Conservation (phyloP, 1,140 invertebrate genomes). For the Philaenus spumarius region DNA sequence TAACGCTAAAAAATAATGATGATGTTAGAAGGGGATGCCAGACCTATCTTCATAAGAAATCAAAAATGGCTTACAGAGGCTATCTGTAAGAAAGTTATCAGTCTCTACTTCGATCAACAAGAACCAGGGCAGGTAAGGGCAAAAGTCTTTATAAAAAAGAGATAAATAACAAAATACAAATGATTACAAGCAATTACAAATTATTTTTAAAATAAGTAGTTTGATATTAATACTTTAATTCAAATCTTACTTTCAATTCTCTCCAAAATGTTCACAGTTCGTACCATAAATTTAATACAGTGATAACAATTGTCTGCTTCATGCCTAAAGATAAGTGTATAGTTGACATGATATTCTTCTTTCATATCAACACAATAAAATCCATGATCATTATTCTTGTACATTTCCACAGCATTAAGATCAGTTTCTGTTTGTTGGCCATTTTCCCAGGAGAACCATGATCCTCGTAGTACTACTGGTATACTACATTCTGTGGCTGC, state of each 20-base stretch:
- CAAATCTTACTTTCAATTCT: constrained; percentile 69
- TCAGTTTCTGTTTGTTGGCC: constrained; percentile 74
- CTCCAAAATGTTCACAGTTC: constrained; percentile 85
- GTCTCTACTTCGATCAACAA: too few relatives aligned
- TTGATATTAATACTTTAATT: too few relatives aligned
- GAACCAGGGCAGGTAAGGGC: too few relatives aligned
- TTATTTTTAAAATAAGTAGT: too few relatives aligned
- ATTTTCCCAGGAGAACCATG: constrained; percentile 89
- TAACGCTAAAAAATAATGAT: too few relatives aligned
- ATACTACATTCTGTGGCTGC: constrained; percentile 44
- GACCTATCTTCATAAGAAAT: too few relatives aligned
- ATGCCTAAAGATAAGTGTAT: constrained; percentile 72
- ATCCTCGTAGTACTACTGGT: constrained; percentile 67
- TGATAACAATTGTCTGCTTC: constrained; percentile 59
- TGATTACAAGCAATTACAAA: too few relatives aligned
- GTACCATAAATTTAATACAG: constrained; percentile 76
- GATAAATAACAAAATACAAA: too few relatives aligned
- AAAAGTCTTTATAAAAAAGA: too few relatives aligned
- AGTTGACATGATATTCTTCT: constrained; percentile 71
- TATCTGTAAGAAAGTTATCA: too few relatives aligned
- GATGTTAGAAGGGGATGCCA: too few relatives aligned
- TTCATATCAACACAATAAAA: constrained; percentile 57
- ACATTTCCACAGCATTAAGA: constrained; percentile 71
- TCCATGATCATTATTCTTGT: constrained; percentile 47
- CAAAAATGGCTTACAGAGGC: too few relatives aligned